Conservation (phyloP, 1,140 invertebrate species). For the Dendroctonus ponderosae region DNA sequence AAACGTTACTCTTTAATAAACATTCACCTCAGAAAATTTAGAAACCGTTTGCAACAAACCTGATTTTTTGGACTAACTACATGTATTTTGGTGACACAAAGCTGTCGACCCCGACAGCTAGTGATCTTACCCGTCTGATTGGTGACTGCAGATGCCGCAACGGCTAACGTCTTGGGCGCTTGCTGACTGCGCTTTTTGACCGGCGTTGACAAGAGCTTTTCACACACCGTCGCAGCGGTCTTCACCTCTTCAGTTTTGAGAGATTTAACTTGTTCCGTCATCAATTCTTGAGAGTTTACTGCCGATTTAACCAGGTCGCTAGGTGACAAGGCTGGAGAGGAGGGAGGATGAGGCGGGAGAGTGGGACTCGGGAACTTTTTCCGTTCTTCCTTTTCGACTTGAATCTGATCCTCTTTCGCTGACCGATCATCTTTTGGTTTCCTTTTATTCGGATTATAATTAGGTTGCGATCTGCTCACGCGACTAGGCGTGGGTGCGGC, state of each 20-base stretch:
- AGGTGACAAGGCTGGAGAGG: slow-evolving; percentile 54
- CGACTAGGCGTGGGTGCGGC: slow-evolving; percentile 58
- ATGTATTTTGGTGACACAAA: slow-evolving; percentile 23
- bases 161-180: slow-evolving; percentile 40
- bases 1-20: no score
- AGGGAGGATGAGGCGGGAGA: slow-evolving; percentile 10
- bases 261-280: slow-evolving; percentile 40
- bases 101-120: slow-evolving; percentile 31
- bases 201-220: slow-evolving; percentile 27
- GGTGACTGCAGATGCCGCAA: slow-evolving; percentile 49
- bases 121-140: slow-evolving; percentile 62
- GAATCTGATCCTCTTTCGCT: slow-evolving; percentile 12
- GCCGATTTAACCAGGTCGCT: slow-evolving; percentile 65
- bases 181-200: slow-evolving; percentile 47
- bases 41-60: no score
- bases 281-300: slow-evolving; percentile 61
- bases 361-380: slow-evolving; percentile 27
- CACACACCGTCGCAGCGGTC: slow-evolving; percentile 37
- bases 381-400: slow-evolving; percentile 7
- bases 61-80: background rate
- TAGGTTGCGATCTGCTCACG: slow-evolving; percentile 51
- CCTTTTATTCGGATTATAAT: slow-evolving; percentile 56
- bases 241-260: slow-evolving; percentile 42
- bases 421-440: slow-evolving; percentile 40
- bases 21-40: no score